These are phyloP conservation scores for Uloborus plumipes DNA, from an alignment of 2,888 invertebrate species.

Conservation along the genomic window DNA sequence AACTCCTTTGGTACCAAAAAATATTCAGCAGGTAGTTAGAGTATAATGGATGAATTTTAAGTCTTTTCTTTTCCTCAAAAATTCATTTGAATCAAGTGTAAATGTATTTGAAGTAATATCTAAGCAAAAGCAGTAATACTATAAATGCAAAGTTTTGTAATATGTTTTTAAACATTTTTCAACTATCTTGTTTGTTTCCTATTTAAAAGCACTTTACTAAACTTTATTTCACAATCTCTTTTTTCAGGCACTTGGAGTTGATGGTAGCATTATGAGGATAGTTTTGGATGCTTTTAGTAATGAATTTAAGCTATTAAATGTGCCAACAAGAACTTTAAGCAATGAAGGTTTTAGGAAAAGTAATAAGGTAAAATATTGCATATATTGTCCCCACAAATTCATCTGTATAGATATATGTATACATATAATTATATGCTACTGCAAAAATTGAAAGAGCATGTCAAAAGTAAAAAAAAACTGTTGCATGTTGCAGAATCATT, in stretches of 20 bases:
- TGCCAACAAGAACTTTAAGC: conserved; percentile 70
- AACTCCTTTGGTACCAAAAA: too few species aligned
- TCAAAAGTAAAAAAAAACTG: too few species aligned
- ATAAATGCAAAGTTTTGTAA: neutral
- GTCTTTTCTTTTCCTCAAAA: conserved; percentile 2
- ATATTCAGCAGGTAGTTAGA: too few species aligned
- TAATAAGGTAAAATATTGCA: conserved; percentile 69
- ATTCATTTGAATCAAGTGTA: neutral
- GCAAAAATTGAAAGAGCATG: too few species aligned
- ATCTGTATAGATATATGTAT: too few species aligned
- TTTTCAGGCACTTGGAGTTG: conserved; percentile 68
- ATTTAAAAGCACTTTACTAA: too few species aligned
- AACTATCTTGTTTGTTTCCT: neutral
- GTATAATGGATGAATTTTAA: too few species aligned
- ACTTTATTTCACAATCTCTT: neutral
- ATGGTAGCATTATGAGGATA: conserved; percentile 71
- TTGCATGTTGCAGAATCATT: too few species aligned
- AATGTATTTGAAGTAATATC: neutral
- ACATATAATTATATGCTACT: too few species aligned
- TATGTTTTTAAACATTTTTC: neutral
- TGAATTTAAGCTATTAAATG: conserved; percentile 70
- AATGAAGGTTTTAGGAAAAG: conserved; percentile 71
- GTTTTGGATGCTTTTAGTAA: conserved; percentile 73
- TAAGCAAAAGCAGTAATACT: neutral
- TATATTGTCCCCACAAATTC: neutral